Evolutionary conservation across 2,113 vertebrate species (phyloP).

Genomic region (Gila orcuttii): DNA sequence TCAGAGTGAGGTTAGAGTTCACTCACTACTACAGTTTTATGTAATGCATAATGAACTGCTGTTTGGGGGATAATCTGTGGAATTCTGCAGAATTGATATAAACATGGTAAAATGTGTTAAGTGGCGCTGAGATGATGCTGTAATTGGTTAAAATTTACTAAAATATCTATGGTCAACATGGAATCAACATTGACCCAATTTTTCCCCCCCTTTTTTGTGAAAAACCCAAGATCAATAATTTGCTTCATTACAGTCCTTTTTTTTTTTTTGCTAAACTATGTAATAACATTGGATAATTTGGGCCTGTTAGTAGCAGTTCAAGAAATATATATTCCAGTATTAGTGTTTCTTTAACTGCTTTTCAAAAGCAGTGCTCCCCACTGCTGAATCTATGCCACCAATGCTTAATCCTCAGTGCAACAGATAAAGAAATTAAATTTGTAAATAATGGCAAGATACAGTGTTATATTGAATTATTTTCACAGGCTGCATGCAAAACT

Average conservation of each 20-base stretch:
- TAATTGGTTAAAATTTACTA: not conserved
- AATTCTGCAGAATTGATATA: not conserved
- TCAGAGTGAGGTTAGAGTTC: constrained; percentile 18
- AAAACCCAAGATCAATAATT: too few species aligned
- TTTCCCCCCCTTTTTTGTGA: too few species aligned
- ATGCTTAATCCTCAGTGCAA: too few species aligned
- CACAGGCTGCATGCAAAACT: not conserved
- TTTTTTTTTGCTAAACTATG: not conserved
- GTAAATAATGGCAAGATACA: not conserved
- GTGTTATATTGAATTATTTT: not conserved
- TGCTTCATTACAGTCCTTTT: too few species aligned
- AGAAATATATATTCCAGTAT: too few species aligned
- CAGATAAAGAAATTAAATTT: not conserved
- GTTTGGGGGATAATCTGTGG: not conserved
- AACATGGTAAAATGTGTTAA: not conserved
- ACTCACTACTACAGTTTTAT: not conserved
- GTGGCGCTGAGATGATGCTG: not conserved
- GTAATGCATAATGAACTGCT: constrained; percentile 4
- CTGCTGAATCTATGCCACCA: too few species aligned
- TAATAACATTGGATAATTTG: too few species aligned
- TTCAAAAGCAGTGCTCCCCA: too few species aligned
- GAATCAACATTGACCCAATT: not conserved
- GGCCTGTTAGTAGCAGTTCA: too few species aligned
- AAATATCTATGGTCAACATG: not conserved
- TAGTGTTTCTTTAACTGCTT: too few species aligned